Conservation (phyloP, 1,140 invertebrate species). For the Batillaria attramentaria region DNA sequence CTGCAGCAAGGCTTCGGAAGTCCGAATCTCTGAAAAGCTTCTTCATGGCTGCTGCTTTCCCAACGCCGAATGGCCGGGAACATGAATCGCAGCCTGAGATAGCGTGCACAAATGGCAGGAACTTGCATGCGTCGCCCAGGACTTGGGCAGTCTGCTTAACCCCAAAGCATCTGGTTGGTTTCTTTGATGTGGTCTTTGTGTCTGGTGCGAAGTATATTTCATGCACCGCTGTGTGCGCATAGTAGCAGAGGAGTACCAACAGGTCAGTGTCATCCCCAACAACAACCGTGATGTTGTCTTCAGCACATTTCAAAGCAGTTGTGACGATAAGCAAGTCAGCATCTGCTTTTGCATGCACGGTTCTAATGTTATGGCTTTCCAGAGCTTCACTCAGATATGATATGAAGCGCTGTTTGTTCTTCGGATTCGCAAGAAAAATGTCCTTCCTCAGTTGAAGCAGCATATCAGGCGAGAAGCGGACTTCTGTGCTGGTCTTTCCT, state of each 20-base stretch:
- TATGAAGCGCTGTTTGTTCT: not conserved
- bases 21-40: not conserved
- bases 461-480: not conserved
- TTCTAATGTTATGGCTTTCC: not conserved
- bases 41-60: not conserved
- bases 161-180: too few relatives aligned
- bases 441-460: not conserved
- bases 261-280: not conserved
- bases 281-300: not conserved
- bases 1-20: not conserved
- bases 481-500: not conserved
- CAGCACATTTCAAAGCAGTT: not conserved
- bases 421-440: not conserved
- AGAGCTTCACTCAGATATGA: not conserved
- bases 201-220: too few relatives aligned
- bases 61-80: slow-evolving; percentile 18
- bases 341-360: not conserved
- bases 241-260: too few relatives aligned
- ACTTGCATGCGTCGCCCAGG: slow-evolving; percentile 25
- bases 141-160: too few relatives aligned
- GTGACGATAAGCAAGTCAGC: not conserved
- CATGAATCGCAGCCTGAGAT: slow-evolving; percentile 32
- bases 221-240: too few relatives aligned
- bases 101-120: slow-evolving; percentile 30
- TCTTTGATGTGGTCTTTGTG: too few relatives aligned